Evolutionary conservation across 2,888 invertebrate genomes (phyloP).

Genomic region (Synergus gifuensis): DNA sequence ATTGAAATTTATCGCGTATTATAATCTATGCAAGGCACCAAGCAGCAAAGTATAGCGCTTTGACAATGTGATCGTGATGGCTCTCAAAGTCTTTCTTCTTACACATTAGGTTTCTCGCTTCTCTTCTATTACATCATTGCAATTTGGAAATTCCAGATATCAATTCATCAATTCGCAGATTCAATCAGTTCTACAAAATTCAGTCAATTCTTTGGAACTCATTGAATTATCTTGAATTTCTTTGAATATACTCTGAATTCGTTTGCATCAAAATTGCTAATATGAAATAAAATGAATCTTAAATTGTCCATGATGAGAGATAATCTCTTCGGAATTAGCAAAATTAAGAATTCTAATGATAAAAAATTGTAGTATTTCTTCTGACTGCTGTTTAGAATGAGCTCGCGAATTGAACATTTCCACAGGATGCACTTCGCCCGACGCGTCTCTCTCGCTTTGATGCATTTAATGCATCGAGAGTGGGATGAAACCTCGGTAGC

Average conservation of each 20-base stretch:
- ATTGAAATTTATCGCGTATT: constrained; percentile 59
- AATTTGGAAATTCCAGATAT: no score
- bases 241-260: no score
- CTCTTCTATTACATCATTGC: background rate
- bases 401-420: constrained; percentile 44
- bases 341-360: background rate
- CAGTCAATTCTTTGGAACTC: no score
- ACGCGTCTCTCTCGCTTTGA: constrained; percentile 11
- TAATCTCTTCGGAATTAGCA: background rate
- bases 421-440: constrained; percentile 40
- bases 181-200: no score
- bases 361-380: background rate
- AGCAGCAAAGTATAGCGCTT: constrained; percentile 63
- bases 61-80: constrained; percentile 67
- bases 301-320: background rate
- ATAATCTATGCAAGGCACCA: constrained; percentile 59
- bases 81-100: constrained; percentile 62
- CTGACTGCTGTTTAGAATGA: constrained; percentile 39
- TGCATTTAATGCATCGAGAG: constrained; percentile 34
- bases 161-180: no score
- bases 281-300: background rate
- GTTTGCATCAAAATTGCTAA: no score
- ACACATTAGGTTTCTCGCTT: constrained; percentile 50
- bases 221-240: no score
- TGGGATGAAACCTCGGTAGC: constrained; percentile 36